Conservation (phyloP, 2,797 vertebrate species). For the Eremophila alpestris region DNA sequence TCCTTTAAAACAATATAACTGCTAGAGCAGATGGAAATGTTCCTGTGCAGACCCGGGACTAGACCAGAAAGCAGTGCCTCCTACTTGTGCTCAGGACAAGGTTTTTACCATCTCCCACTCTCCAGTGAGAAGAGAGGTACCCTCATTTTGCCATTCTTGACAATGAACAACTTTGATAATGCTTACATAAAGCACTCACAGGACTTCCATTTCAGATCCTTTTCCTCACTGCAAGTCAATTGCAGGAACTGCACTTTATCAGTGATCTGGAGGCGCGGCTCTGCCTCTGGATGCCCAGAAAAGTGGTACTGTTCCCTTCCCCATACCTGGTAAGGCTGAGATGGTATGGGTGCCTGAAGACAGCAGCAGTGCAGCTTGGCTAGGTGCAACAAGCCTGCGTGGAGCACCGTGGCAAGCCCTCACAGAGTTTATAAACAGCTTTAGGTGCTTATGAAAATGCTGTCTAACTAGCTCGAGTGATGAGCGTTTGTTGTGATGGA, state of each 20-base stretch:
- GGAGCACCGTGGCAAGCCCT: background rate
- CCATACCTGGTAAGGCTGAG: accelerated
- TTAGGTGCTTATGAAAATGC: background rate
- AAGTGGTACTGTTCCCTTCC: accelerated
- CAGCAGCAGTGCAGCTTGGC: accelerated
- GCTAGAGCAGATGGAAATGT: background rate
- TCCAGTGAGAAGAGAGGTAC: background rate
- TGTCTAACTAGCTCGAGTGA: background rate
- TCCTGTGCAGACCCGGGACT: accelerated
- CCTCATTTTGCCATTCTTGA: background rate
- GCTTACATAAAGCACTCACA: background rate
- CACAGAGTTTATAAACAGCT: background rate
- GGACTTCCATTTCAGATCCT: background rate
- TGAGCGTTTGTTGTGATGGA: background rate
- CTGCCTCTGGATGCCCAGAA: background rate
- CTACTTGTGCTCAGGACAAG: background rate
- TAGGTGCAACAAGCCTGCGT: background rate
- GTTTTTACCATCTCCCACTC: background rate
- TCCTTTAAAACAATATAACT: background rate
- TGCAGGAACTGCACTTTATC: background rate
- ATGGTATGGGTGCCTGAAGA: accelerated
- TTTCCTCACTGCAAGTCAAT: background rate
- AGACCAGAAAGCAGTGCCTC: background rate
- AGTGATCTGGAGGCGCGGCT: background rate
- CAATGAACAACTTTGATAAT: accelerated